Evolutionary conservation across 2,113 vertebrate genomes (phyloP), one percentile per base, ranked within the genome.

Genomic region (Fulica atra): DNA sequence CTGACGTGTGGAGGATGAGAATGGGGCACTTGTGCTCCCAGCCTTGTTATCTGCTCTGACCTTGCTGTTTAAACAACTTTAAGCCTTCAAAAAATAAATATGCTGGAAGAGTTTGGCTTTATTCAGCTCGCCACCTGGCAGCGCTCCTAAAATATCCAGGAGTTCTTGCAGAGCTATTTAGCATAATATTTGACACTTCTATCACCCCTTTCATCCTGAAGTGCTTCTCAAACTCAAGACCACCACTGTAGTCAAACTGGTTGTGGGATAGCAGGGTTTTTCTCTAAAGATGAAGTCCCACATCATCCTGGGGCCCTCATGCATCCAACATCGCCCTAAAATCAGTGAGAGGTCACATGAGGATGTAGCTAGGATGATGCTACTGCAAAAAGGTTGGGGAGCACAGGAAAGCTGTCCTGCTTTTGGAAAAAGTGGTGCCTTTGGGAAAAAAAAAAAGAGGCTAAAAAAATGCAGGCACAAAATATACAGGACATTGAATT

Each of bases 181-280:
- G 88, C 69, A 84, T 83, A 73, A 79, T 81, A 94, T 88, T 96
- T 94, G 79, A 93, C 70, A 91, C 63, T 96, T 91, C 78, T 66
- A 94, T 76, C 72, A 24, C 44, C 77, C 40, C 64, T 92, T 88
- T 88, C 77, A 85, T 86, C 56, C 90, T 25, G 28, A 83, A 96
- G 81, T 74, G 81, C 54, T 96, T 85, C 68, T 65, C 73, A 76
- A 86, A 73, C 23, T 31, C 13, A 4, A 69, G 57, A 65, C 54
- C 91, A 69, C 68, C 2, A 0, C 51, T 81, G 70, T 20, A 96
- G 74, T 40, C 50, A 21, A 46, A 31, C 25, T 61, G 26, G 57
- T 54, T 3, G 21, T 7, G 2, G 31, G 18, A 42, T 4, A 12
- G 19, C 2, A 5, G 26, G 2, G 0, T 9, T 80, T 60, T 68